These are phyloP conservation scores for Drosophila rellima DNA, from an alignment of 2,888 invertebrate species.

Conservation along the genomic window DNA sequence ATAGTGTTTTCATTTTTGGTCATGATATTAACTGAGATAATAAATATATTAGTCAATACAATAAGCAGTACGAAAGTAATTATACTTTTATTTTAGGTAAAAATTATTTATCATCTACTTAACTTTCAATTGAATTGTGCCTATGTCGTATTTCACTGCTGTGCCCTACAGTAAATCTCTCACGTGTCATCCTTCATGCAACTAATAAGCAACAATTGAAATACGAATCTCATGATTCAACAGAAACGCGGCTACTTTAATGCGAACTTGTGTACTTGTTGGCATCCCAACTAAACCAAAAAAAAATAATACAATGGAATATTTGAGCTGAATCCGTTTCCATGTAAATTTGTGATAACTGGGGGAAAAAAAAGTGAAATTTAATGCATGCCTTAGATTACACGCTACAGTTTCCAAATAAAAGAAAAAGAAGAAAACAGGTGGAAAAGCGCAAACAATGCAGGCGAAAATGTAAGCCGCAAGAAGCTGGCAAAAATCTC, in stretches of 20 bases:
- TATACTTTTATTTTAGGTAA: not conserved
- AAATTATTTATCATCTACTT: not conserved
- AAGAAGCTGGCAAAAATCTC: slow-evolving; percentile 31
- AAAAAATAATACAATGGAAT: slow-evolving; percentile 47
- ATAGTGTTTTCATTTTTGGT: no score
- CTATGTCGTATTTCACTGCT: no score
- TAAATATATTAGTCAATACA: not conserved
- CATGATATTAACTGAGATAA: not conserved
- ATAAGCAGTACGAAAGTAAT: not conserved
- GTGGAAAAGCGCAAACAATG: slow-evolving; percentile 31
- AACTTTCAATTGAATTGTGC: not conserved
- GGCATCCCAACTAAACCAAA: slow-evolving; percentile 11
- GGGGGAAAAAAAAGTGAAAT: slow-evolving; percentile 68
- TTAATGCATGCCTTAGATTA: slow-evolving; percentile 64
- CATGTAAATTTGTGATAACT: slow-evolving; percentile 47
- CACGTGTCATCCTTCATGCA: slow-evolving; percentile 3
- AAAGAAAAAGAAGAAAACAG: not conserved
- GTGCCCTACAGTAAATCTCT: not conserved
- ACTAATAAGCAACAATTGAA: slow-evolving; percentile 40
- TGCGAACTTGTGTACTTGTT: not conserved
- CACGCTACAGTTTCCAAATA: slow-evolving; percentile 56
- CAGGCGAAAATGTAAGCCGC: slow-evolving; percentile 31
- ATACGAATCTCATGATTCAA: slow-evolving; percentile 46
- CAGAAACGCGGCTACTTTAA: slow-evolving; percentile 6
- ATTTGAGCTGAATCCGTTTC: slow-evolving; percentile 38